Conservation (phyloP, 2,113 vertebrate species). For the Ovis canadensis region DNA sequence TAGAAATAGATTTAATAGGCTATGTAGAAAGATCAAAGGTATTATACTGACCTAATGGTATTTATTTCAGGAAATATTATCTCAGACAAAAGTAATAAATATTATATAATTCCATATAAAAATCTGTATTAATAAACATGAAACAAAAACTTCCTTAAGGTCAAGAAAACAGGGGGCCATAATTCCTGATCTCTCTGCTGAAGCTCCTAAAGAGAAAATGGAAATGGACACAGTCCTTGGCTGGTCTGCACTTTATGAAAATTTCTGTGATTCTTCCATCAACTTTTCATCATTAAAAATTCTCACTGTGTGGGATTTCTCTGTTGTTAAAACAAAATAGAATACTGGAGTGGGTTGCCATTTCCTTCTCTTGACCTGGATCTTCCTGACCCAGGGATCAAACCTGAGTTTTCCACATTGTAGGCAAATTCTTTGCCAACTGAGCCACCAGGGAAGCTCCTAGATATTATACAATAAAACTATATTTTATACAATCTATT, state of each 20-base stretch:
- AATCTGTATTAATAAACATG: neutral
- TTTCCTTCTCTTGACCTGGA: neutral
- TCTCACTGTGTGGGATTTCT: neutral
- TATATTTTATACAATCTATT: neutral
- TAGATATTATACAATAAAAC: neutral
- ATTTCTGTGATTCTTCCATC: neutral
- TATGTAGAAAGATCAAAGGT: conserved; percentile 32
- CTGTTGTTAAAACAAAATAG: neutral
- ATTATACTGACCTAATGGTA: neutral
- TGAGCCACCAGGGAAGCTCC: neutral
- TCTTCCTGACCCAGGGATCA: neutral
- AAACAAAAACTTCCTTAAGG: neutral
- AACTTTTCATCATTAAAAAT: neutral
- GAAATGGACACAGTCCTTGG: neutral
- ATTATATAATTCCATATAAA: neutral
- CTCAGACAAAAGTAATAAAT: conserved; percentile 21
- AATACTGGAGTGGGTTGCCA: neutral
- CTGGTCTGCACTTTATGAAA: neutral
- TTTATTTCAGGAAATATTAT: conserved; percentile 37
- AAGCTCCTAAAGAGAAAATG: neutral
- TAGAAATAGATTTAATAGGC: conserved; percentile 25
- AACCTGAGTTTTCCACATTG: neutral
- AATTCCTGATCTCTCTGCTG: neutral
- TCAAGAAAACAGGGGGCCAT: neutral
- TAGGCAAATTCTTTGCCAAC: neutral